Conservation (phyloP, 2,888 invertebrate species). For the Hirtodrosophila alboralis region DNA sequence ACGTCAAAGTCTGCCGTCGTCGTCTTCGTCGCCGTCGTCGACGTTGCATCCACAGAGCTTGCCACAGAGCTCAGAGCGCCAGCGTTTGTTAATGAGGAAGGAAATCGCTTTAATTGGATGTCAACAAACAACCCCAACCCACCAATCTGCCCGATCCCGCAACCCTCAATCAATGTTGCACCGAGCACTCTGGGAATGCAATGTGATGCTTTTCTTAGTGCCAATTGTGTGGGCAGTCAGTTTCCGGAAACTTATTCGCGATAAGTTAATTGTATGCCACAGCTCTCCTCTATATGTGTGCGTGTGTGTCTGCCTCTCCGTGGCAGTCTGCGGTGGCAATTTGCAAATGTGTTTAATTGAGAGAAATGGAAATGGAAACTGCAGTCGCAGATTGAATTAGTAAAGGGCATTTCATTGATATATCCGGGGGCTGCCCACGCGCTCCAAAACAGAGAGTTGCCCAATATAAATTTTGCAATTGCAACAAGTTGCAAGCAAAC, state of each 20-base stretch:
- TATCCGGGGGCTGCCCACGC: constrained; percentile 65
- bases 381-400: constrained; percentile 66
- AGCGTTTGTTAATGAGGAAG: constrained; percentile 75
- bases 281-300: not conserved
- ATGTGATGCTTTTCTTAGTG: constrained; percentile 37
- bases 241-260: constrained; percentile 74
- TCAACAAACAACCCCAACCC: constrained; percentile 65
- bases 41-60: too few species aligned
- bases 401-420: constrained; percentile 70
- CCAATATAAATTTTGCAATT: not conserved
- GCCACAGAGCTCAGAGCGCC: constrained; percentile 29
- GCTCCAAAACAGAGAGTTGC: not conserved
- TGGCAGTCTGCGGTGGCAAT: constrained; percentile 35
- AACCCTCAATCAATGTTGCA: not conserved
- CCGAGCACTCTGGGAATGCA: constrained; percentile 14
- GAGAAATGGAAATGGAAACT: constrained; percentile 66
- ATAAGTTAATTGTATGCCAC: constrained; percentile 75
- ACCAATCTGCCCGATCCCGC: not conserved
- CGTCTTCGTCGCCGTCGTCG: not conserved
- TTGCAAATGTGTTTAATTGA: constrained; percentile 68
- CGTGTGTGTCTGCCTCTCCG: constrained; percentile 14
- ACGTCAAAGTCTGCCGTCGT: constrained; percentile 41
- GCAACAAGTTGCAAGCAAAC: constrained; percentile 51
- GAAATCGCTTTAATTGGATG: constrained; percentile 79
- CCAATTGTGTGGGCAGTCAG: constrained; percentile 71